Percentiles rank a stretch among this genome's conserved stretches.
These are phyloP conservation scores for Trissolcus japonicus DNA, from an alignment of 2,888 invertebrate genomes.

Conservation along the genomic window DNA sequence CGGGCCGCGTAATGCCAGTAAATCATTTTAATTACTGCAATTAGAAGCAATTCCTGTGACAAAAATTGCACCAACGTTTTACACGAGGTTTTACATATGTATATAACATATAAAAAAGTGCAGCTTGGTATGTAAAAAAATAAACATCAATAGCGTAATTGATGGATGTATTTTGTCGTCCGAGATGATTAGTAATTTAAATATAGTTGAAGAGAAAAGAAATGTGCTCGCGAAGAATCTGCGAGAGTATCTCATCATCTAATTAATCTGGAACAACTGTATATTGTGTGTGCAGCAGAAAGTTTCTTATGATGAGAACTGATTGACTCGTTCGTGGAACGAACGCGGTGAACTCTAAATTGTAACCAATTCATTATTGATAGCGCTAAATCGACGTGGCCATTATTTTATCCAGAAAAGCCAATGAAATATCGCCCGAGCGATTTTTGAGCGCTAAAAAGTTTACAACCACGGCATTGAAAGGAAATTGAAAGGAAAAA, in stretches of 20 bases:
- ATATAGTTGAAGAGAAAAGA: too few relatives aligned
- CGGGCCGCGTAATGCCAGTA: background rate
- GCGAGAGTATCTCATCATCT: too few relatives aligned
- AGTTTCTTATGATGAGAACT: conserved; percentile 11
- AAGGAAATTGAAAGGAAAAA: conserved; percentile 33
- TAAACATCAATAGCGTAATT: too few relatives aligned
- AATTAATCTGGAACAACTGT: conserved; percentile 9
- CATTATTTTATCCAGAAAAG: conserved; percentile 18
- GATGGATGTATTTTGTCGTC: too few relatives aligned
- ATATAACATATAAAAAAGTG: too few relatives aligned
- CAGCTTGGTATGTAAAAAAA: too few relatives aligned
- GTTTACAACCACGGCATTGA: conserved; percentile 21
- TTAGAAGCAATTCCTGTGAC: too few relatives aligned
- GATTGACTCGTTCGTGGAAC: conserved; percentile 28
- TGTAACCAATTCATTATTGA: conserved; percentile 35
- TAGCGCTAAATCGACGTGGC: conserved; percentile 17
- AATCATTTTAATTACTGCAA: too few relatives aligned
- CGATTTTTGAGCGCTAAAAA: conserved; percentile 10
- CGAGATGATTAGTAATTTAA: too few relatives aligned
- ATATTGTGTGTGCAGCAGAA: conserved; percentile 16
- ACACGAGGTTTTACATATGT: too few relatives aligned
- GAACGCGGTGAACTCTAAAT: conserved; percentile 24
- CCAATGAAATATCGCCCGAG: conserved; percentile 15
- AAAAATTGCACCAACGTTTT: background rate
- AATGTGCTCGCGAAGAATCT: too few relatives aligned